Percentiles rank a stretch among this genome's conserved stretches.
Conservation (phyloP, 2,888 invertebrate species). For the Xestia sexstrigata region DNA sequence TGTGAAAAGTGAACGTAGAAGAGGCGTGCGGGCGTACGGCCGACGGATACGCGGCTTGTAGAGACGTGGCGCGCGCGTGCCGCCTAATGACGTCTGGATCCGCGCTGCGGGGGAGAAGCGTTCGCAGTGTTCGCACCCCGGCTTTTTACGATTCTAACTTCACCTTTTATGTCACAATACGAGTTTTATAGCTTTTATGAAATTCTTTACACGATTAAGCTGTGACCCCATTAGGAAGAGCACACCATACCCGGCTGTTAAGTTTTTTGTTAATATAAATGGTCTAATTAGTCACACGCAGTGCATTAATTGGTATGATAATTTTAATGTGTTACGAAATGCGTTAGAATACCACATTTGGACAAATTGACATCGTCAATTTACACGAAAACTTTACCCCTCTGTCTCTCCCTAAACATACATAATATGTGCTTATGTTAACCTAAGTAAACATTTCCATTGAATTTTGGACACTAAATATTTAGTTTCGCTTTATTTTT, state of each 20-base stretch:
- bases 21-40: conserved; percentile 63
- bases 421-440: conserved; percentile 16
- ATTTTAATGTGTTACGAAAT: conserved; percentile 69
- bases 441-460: conserved; percentile 22
- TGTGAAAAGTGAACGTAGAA: conserved; percentile 75
- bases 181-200: conserved; percentile 86
- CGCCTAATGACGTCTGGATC: conserved; percentile 78
- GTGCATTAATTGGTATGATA: conserved; percentile 75
- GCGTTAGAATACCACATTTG: conserved; percentile 65
- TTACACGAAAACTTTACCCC: conserved; percentile 33
- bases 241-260: conserved; percentile 76
- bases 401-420: conserved; percentile 28
- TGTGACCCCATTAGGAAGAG: conserved; percentile 77
- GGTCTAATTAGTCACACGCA: conserved; percentile 82
- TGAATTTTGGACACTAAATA: conserved; percentile 8
- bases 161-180: conserved; percentile 86
- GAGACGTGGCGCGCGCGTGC: conserved; percentile 69
- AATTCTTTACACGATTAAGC: conserved; percentile 87
- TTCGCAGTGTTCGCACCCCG: conserved; percentile 77
- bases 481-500: conserved; percentile 35
- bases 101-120: conserved; percentile 71
- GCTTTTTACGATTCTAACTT: conserved; percentile 85
- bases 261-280: conserved; percentile 82
- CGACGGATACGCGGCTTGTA: conserved; percentile 55
- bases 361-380: conserved; percentile 52